A percentile compares a stretch with the other conserved stretches of the same genome.
phyloP scores from a whole-genome alignment of 2,888 invertebrate species.

The Hololepta plana region DNA sequence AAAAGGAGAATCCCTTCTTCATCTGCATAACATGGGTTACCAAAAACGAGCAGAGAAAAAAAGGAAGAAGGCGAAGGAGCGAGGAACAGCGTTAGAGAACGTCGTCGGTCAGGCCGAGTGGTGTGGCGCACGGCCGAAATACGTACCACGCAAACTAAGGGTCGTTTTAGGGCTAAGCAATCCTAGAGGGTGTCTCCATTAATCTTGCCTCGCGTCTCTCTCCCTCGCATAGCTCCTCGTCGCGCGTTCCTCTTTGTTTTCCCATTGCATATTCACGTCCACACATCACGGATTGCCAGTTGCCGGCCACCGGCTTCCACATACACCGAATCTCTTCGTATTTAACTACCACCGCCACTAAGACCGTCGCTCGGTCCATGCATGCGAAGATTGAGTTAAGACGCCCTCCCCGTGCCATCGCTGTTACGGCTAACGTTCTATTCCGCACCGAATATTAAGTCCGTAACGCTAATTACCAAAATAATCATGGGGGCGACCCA shows the following conservation, averaged over 20 bases:
- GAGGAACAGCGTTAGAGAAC: no score
- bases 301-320: slow-evolving; percentile 13
- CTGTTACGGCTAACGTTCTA: no score
- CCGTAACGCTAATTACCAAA: no score
- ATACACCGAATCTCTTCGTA: no score
- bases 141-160: no score
- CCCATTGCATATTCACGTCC: slow-evolving; percentile 31
- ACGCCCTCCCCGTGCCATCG: no score
- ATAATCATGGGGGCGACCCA: no score
- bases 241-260: slow-evolving; percentile 13
- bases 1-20: no score
- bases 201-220: slow-evolving; percentile 29
- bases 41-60: no score
- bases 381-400: slow-evolving; percentile 22
- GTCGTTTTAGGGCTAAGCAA: slow-evolving; percentile 26
- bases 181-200: slow-evolving; percentile 26
- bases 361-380: slow-evolving; percentile 14
- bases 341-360: slow-evolving; percentile 4
- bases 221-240: slow-evolving; percentile 11
- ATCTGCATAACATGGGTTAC: no score
- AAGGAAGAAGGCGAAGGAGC: no score
- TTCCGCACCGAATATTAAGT: no score
- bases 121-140: slow-evolving; percentile 20
- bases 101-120: slow-evolving; percentile 13
- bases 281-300: slow-evolving; percentile 27